Evolutionary conservation across 1,140 invertebrate species (phyloP), one percentile per base, ranked within the genome.

Genomic region (Ceratoteleas bidentatus): DNA sequence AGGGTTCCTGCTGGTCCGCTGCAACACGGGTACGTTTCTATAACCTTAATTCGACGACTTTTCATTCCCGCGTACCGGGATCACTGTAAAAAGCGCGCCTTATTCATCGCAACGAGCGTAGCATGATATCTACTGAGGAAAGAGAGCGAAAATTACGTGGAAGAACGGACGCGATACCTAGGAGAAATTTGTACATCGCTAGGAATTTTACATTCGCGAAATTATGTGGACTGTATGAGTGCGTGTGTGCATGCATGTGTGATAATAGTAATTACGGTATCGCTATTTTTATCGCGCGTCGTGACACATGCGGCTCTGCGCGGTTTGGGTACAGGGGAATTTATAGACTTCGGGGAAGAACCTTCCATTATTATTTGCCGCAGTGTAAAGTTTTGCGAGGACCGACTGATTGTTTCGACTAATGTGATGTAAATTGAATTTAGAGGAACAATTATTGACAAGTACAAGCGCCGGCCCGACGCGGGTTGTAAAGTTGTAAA

Each of bases 401-500:
- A 77, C 56, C 68, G 14, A 56, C 36, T 53, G 47, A 69, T 78
- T 78, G 74, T 69, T 75, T 78, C 54, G 57, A 74, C 62, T 77
- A 74, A 78, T 83, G 80, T 77, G 74, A 78, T 77, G 68, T 57
- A 69, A 83, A 83, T 68, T 74, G 74, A 70, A 75, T 83, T 73
- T 74, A 43, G 57, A 62, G 34, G 5, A 52, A 62, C 68, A 73
- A 76, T 62, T 60, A 65, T 62, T 49, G 60, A 74, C 16, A 62
- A 76, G 66, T 70, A 80, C 70, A 70, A 81, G 64, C 34, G 38
- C 60, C 13, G 14, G 33, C 38, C 6, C 8, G 45, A 57, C 0
- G 11, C 34, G 14, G 36, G 6, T 0, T 70, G 65, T 70, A 65
- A 75, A 81, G 24, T 69, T 74, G 70, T 73, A 79, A 69, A 75